Conservation (phyloP, 2,888 invertebrate species). For the Yponomeuta malinellus region DNA sequence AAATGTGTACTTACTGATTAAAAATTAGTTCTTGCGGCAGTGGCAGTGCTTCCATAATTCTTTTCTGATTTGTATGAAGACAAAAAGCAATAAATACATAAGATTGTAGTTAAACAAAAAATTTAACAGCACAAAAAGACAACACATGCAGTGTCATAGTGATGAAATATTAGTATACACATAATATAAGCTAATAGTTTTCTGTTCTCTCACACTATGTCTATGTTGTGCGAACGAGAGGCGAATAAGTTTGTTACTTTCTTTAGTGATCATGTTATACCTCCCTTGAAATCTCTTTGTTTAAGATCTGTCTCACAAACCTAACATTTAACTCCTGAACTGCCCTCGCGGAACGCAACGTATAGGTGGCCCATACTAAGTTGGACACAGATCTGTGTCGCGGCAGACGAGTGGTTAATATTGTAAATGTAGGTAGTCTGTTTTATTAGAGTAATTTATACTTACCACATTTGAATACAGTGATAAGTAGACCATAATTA, state of each 20-base stretch:
- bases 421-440: background rate
- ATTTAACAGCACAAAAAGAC: background rate
- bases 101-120: background rate
- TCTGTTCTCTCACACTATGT: no score
- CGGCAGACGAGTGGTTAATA: no score
- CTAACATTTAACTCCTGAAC: background rate
- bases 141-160: background rate
- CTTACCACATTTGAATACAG: background rate
- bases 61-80: background rate
- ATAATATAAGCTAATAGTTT: no score
- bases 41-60: constrained; percentile 5
- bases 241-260: no score
- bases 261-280: no score
- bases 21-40: background rate
- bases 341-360: no score
- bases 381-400: no score
- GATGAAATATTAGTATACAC: no score
- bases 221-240: no score
- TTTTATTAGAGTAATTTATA: background rate
- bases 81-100: background rate
- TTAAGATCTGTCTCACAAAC: background rate
- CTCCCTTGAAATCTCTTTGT: background rate
- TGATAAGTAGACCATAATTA: background rate
- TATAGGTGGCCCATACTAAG: no score
- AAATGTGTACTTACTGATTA: constrained; percentile 1